Evolutionary conservation across 2,113 vertebrate species (phyloP).

Genomic region (Corythornis vintsioides): DNA sequence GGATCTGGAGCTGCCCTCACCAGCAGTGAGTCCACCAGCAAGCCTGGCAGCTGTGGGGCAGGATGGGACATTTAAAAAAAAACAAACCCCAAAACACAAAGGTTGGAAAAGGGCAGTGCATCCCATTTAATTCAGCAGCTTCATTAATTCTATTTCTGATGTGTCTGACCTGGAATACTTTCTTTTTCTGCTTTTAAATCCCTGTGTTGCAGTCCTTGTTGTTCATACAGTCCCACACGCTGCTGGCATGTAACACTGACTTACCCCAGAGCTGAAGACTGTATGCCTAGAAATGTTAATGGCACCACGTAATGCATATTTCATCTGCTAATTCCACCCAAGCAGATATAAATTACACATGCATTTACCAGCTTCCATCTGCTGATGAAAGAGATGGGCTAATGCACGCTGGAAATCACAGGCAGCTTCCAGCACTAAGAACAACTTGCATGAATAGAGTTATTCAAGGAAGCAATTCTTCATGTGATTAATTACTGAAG

Average conservation of each 20-base stretch:
- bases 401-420: slow-evolving; percentile 50
- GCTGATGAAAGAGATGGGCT: slow-evolving; percentile 61
- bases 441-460: slow-evolving; percentile 43
- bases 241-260: slow-evolving; percentile 21
- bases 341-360: slow-evolving; percentile 69
- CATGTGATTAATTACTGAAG: slow-evolving; percentile 67
- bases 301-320: slow-evolving; percentile 43
- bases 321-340: slow-evolving; percentile 62
- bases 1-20: not conserved
- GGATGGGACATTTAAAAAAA: not conserved
- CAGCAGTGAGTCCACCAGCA: not conserved
- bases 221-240: not conserved
- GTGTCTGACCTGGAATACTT: slow-evolving; percentile 49
- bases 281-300: slow-evolving; percentile 55
- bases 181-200: slow-evolving; percentile 20
- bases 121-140: slow-evolving; percentile 8
- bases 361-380: slow-evolving; percentile 67
- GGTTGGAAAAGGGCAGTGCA: not conserved
- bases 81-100: not conserved
- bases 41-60: not conserved
- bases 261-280: slow-evolving; percentile 21
- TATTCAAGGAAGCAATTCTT: slow-evolving; percentile 62
- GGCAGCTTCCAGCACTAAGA: slow-evolving; percentile 44
- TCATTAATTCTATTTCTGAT: slow-evolving; percentile 30
- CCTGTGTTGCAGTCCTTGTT: not conserved